These are phyloP conservation scores for Elaeidobius kamerunicus DNA, from an alignment of 2,888 invertebrate species.

Conservation along the genomic window DNA sequence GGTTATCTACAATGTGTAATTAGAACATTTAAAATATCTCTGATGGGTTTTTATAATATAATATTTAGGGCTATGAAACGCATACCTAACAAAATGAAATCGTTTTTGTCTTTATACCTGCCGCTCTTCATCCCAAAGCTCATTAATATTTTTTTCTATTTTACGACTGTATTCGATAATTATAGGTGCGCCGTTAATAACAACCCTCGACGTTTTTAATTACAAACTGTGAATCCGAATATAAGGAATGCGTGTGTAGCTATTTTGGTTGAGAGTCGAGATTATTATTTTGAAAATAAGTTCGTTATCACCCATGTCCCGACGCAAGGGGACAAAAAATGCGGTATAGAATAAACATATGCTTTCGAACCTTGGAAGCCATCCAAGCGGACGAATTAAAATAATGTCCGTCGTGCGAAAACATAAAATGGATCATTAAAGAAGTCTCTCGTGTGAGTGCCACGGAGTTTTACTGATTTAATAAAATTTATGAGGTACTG, in stretches of 20 bases:
- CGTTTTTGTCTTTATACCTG: slow-evolving; percentile 32
- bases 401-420: slow-evolving; percentile 52
- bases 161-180: slow-evolving; percentile 31
- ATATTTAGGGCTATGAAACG: slow-evolving; percentile 17
- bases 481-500: slow-evolving; percentile 45
- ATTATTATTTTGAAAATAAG: slow-evolving; percentile 41
- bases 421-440: slow-evolving; percentile 53
- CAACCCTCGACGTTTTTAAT: slow-evolving; percentile 30
- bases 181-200: slow-evolving; percentile 31
- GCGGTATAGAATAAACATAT: slow-evolving; percentile 43
- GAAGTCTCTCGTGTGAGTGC: slow-evolving; percentile 49
- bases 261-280: slow-evolving; percentile 34
- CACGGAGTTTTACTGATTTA: slow-evolving; percentile 48
- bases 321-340: slow-evolving; percentile 29
- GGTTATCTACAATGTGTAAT: slow-evolving; percentile 22
- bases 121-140: slow-evolving; percentile 27
- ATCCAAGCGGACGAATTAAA: slow-evolving; percentile 50
- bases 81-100: slow-evolving; percentile 22
- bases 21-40: slow-evolving; percentile 19
- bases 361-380: slow-evolving; percentile 43
- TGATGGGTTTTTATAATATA: slow-evolving; percentile 20
- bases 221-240: slow-evolving; percentile 28
- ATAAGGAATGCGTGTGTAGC: slow-evolving; percentile 31
- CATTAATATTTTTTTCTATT: slow-evolving; percentile 33
- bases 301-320: slow-evolving; percentile 43